These are phyloP conservation scores for Trachemys scripta DNA, from an alignment of 2,113 vertebrate species.

Conservation along the genomic window DNA sequence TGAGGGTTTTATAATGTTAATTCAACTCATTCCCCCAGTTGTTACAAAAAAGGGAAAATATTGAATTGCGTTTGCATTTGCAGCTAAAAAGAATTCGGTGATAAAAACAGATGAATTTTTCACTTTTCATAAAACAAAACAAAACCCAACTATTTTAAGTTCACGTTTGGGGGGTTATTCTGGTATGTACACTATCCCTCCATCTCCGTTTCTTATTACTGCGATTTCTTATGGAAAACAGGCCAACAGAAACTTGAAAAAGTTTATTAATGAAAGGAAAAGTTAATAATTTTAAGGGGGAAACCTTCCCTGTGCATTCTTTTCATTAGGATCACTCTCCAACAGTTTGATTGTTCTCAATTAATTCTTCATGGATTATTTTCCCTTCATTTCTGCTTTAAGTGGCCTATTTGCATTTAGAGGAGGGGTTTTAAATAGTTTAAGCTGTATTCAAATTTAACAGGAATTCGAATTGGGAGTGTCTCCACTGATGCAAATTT, in stretches of 20 bases:
- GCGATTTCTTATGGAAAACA: slow-evolving; percentile 37
- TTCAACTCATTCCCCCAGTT: not conserved
- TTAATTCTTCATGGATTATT: not conserved
- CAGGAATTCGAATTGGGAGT: not conserved
- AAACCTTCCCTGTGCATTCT: not conserved
- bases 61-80: not conserved
- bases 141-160: not conserved
- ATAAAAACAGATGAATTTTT: not conserved
- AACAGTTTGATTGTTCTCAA: rapidly evolving
- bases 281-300: not conserved
- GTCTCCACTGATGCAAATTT: not conserved
- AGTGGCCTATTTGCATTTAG: not conserved
- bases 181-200: slow-evolving; percentile 51
- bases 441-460: not conserved
- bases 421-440: rapidly evolving
- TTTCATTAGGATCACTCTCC: not conserved
- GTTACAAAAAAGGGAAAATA: not conserved
- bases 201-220: slow-evolving; percentile 42
- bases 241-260: not conserved
- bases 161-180: not conserved
- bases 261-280: not conserved
- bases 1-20: slow-evolving; percentile 39
- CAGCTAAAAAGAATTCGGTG: not conserved
- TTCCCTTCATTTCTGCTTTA: not conserved
- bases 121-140: rapidly evolving